Evolutionary conservation across 2,797 vertebrate species (phyloP), one percentile per base, ranked within the genome.

Genomic region (Lepus oiostolus): DNA sequence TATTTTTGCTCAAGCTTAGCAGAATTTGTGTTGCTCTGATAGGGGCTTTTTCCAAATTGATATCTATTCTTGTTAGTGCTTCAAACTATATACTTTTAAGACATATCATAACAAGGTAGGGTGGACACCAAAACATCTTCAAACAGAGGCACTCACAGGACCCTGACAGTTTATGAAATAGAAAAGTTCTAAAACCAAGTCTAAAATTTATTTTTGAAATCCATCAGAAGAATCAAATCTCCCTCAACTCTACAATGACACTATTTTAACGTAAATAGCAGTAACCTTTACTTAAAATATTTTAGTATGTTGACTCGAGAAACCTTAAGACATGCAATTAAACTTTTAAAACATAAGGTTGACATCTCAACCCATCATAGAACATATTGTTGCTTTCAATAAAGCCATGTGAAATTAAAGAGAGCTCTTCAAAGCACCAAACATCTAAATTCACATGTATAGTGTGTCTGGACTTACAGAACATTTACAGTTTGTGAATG

Each of bases 171-270:
- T 96, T 72, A 70, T 13, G 28, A 94, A 89, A 90, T 72, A 91
- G 86, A 38, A 74, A 75, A 38, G 82, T 95, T 70, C 84, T 91
- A 38, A 74, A 85, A 90, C 82, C 32, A 77, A 95, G 30, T 38
- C 67, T 72, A 93, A 96, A 97, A 93, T 95, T 96, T 95, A 94
- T 94, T 89, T 86, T 89, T 94, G 90, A 93, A 91, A 38, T 21
- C 24, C 52, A 92, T 12, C 81, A n/a, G 63, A 91, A 95, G 38
- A 90, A 84, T 67, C 62, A 97, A 93, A 62, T 80, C 67, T 67
- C 92, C 79, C 79, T 93, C 88, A 94, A 10, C 38, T 90, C 17
- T 91, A 88, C 63, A 38, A 54, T 83, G 58, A 79, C 77, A 30
- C n/a, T 93, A 22, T 91, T 72, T 90, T 91, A 92, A 85, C 50